Evolutionary conservation across 2,888 invertebrate species (phyloP).

Genomic region (Agrotis segetum): DNA sequence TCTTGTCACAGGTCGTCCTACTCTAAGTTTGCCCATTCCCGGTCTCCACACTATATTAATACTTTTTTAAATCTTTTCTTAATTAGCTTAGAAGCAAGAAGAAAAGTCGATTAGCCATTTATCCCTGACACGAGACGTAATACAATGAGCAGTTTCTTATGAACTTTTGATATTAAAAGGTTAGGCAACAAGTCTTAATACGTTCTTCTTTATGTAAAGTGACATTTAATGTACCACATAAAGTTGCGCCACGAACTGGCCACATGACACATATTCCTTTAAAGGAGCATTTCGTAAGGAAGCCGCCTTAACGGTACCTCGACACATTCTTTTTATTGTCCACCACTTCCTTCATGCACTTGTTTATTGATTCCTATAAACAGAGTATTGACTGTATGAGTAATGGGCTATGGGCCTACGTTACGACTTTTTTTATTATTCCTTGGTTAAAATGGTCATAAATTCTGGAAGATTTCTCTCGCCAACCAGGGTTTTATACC

Average conservation of each 20-base stretch:
- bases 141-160: background rate
- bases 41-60: no score
- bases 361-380: constrained; percentile 31
- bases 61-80: no score
- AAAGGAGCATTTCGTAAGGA: constrained; percentile 62
- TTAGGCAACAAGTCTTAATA: constrained; percentile 29
- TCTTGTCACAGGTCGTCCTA: no score
- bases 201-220: constrained; percentile 39
- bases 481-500: background rate
- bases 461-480: background rate
- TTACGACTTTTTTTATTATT: constrained; percentile 17
- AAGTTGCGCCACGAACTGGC: constrained; percentile 46
- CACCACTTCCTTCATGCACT: constrained; percentile 42
- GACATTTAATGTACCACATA: constrained; percentile 40
- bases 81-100: no score
- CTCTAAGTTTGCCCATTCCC: no score
- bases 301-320: constrained; percentile 50
- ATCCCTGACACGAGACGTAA: background rate
- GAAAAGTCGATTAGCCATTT: background rate
- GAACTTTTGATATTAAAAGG: constrained; percentile 8
- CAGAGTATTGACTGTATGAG: constrained; percentile 20
- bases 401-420: background rate
- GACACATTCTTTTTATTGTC: constrained; percentile 48
- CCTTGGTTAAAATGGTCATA: background rate
- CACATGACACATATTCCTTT: constrained; percentile 61